Conservation (phyloP, 2,888 invertebrate species). For the Luperina nickerlii region DNA sequence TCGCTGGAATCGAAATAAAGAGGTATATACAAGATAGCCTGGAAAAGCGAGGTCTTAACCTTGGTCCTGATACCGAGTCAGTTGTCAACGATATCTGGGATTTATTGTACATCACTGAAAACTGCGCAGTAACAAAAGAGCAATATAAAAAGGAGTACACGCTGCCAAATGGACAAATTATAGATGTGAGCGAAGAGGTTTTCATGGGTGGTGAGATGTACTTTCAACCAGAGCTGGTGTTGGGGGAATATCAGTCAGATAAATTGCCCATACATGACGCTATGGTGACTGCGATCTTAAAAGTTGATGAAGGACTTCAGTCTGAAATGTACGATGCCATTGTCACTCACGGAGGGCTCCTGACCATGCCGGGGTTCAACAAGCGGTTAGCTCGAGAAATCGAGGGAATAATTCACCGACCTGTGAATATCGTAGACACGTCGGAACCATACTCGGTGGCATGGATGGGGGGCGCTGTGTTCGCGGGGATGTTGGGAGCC, state of each 20-base stretch:
- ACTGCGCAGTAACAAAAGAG: conserved; percentile 64
- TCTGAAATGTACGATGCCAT: conserved; percentile 73
- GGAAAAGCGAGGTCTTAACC: conserved; percentile 62
- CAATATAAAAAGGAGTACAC: conserved; percentile 66
- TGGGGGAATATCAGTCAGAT: conserved; percentile 54
- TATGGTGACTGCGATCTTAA: conserved; percentile 69
- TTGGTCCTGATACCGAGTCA: conserved; percentile 49
- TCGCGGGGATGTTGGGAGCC: conserved; percentile 77
- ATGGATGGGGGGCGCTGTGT: conserved; percentile 84
- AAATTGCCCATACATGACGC: conserved; percentile 75
- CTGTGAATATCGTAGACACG: conserved; percentile 72
- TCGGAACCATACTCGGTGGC: conserved; percentile 76
- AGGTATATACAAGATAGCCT: conserved; percentile 72
- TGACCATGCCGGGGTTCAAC: conserved; percentile 76
- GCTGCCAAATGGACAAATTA: conserved; percentile 73
- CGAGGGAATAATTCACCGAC: conserved; percentile 58
- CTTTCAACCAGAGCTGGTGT: conserved; percentile 77
- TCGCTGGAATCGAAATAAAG: conserved; percentile 73
- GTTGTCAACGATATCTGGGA: conserved; percentile 51
- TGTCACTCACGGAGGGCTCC: conserved; percentile 79
- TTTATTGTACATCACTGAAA: conserved; percentile 71
- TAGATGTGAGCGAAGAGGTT: conserved; percentile 78
- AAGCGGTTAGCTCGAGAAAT: conserved; percentile 76
- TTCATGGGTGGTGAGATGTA: conserved; percentile 78
- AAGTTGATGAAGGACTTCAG: conserved; percentile 79